phyloP scores from a whole-genome alignment of 2,797 vertebrate genomes.

The Neosilurus hyrtlii region DNA sequence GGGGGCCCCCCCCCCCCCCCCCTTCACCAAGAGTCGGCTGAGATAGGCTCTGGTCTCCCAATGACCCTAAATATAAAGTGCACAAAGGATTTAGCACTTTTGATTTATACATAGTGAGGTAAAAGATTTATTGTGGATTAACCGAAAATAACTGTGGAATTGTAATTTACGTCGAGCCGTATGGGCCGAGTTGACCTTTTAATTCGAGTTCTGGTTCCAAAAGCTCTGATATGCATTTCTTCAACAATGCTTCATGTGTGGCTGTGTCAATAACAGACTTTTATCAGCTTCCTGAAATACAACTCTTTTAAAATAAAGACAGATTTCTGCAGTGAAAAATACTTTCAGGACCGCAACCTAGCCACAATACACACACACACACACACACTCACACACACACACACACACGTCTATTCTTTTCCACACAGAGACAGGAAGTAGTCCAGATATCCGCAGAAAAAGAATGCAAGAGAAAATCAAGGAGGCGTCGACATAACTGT shows the following conservation, averaged over 20 bases:
- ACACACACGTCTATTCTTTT: slow-evolving; percentile 69
- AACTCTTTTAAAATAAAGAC: slow-evolving; percentile 31
- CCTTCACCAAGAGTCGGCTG: too few relatives aligned
- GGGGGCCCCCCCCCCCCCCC: too few relatives aligned
- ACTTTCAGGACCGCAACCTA: slow-evolving; percentile 35
- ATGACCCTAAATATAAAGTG: too few relatives aligned
- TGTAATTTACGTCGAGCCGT: background rate
- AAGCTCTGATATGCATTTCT: background rate
- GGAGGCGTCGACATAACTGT: slow-evolving; percentile 44
- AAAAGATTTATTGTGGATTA: background rate
- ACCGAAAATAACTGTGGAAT: background rate
- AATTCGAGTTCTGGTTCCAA: background rate
- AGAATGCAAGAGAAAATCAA: slow-evolving; percentile 59
- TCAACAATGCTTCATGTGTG: background rate
- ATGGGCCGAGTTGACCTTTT: background rate
- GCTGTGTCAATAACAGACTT: background rate
- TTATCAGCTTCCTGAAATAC: slow-evolving; percentile 37
- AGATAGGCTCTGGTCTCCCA: too few relatives aligned
- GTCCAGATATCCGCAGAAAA: slow-evolving; percentile 76
- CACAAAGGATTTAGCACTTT: background rate
- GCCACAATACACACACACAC: slow-evolving; percentile 25
- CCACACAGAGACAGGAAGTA: slow-evolving; percentile 80
- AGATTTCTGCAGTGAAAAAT: slow-evolving; percentile 31
- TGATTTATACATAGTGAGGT: background rate
- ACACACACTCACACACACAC: slow-evolving; percentile 42